phyloP scores from a whole-genome alignment of 1,140 invertebrate species.

The Drosophila parvula region DNA sequence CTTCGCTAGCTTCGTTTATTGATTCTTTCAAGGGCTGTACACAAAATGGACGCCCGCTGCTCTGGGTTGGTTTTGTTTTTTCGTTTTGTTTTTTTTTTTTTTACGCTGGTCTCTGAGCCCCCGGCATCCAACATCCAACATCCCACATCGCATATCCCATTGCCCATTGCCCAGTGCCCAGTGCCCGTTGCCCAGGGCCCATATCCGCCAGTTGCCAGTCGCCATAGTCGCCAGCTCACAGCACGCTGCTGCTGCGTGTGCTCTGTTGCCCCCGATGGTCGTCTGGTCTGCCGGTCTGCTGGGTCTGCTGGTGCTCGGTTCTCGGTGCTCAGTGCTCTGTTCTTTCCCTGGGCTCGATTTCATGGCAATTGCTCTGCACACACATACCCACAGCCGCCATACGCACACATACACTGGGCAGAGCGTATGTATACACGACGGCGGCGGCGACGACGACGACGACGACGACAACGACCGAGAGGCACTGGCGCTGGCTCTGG shows the following conservation, averaged over 20 bases:
- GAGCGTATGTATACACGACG: constrained; percentile 10
- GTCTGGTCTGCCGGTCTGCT: constrained; percentile 30
- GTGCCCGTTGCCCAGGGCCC: constrained; percentile 14
- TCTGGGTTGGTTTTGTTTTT: constrained; percentile 5
- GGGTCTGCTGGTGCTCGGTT: constrained; percentile 39
- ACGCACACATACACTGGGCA: constrained; percentile 5
- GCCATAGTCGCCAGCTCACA: constrained; percentile 44
- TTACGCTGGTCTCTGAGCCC: constrained; percentile 49
- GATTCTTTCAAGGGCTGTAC: constrained; percentile 54
- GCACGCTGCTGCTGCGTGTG: constrained; percentile 67
- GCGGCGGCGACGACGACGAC: background rate
- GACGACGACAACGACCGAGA: constrained; percentile 42
- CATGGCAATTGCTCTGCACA: constrained; percentile 66
- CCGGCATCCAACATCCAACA: constrained; percentile 66
- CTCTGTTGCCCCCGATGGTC: constrained; percentile 41
- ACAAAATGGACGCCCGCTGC: constrained; percentile 72
- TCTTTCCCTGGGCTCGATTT: constrained; percentile 79
- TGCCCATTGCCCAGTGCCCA: constrained; percentile 9
- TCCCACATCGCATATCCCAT: constrained; percentile 21
- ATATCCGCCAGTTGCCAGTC: constrained; percentile 36
- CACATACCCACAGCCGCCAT: constrained; percentile 17
- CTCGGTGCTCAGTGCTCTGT: constrained; percentile 58
- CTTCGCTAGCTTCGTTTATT: constrained; percentile 64
- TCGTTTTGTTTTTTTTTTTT: constrained; percentile 8
- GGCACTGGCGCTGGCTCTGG: constrained; percentile 53